Percentiles rank a stretch among this genome's conserved stretches.
phyloP scores from a whole-genome alignment of 1,140 invertebrate genomes.

The Galleria mellonella region DNA sequence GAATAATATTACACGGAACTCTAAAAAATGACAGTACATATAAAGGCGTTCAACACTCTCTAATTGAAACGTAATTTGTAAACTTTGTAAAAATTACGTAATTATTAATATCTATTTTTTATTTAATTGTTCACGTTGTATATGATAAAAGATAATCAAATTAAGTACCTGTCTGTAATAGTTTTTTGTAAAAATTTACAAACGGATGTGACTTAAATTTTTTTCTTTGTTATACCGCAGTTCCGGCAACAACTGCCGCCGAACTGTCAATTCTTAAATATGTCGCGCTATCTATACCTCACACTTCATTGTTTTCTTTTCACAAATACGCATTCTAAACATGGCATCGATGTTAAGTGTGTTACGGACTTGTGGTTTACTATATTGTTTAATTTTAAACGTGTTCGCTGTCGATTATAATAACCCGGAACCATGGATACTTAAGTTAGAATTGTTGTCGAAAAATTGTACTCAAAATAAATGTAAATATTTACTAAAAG shows the following conservation, averaged over 20 bases:
- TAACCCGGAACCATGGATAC: conserved; percentile 46
- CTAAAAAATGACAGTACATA: too few species aligned
- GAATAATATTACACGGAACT: too few species aligned
- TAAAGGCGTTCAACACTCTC: too few species aligned
- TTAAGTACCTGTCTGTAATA: too few species aligned
- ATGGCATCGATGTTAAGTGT: conserved; percentile 53
- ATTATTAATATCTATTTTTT: too few species aligned
- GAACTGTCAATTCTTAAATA: conserved; percentile 46
- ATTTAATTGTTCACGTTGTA: too few species aligned
- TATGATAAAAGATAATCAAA: too few species aligned
- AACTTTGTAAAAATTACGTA: too few species aligned
- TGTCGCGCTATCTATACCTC: not conserved
- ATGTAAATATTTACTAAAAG: conserved; percentile 64
- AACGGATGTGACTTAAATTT: conserved; percentile 42
- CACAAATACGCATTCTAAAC: conserved; percentile 24
- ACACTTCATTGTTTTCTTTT: conserved; percentile 35
- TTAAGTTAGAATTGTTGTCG: conserved; percentile 40
- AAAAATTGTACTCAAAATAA: conserved; percentile 49
- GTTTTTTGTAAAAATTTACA: not conserved
- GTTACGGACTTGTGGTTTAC: conserved; percentile 70
- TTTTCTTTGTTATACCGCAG: conserved; percentile 33
- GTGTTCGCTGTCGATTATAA: conserved; percentile 30
- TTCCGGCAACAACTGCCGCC: conserved; percentile 66
- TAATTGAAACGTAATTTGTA: too few species aligned
- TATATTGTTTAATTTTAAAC: conserved; percentile 42